These are phyloP conservation scores for Temnothorax nylanderi DNA, from an alignment of 1,140 invertebrate species.

Conservation along the genomic window DNA sequence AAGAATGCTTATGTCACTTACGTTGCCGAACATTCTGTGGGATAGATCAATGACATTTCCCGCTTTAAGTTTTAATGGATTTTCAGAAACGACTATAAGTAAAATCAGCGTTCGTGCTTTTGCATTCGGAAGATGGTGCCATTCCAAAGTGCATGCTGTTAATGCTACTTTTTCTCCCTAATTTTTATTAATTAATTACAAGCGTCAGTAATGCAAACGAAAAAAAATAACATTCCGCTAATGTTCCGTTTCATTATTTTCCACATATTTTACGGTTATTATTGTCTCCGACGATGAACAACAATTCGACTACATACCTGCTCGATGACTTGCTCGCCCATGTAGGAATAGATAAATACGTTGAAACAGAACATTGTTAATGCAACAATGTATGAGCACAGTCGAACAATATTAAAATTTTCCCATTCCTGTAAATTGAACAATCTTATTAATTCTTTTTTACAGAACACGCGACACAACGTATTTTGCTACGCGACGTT, in stretches of 20 bases:
- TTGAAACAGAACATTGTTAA: background rate
- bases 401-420: constrained; percentile 38
- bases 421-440: constrained; percentile 67
- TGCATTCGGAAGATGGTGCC: constrained; percentile 64
- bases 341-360: constrained; percentile 30
- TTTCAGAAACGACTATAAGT: constrained; percentile 67
- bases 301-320: background rate
- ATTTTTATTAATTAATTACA: background rate
- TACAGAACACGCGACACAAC: background rate
- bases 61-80: constrained; percentile 60
- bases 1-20: constrained; percentile 22
- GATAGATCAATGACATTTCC: constrained; percentile 69
- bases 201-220: background rate
- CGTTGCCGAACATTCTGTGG: constrained; percentile 67
- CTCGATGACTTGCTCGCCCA: constrained; percentile 15
- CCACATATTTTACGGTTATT: background rate
- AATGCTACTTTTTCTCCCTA: constrained; percentile 66
- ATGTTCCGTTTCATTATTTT: background rate
- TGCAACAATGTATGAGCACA: constrained; percentile 16
- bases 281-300: too few relatives aligned
- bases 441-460: background rate
- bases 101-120: constrained; percentile 68
- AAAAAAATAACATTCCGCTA: background rate
- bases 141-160: constrained; percentile 64
- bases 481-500: background rate